Evolutionary conservation across 2,113 vertebrate species (phyloP).

Genomic region (Crotophaga sulcirostris): DNA sequence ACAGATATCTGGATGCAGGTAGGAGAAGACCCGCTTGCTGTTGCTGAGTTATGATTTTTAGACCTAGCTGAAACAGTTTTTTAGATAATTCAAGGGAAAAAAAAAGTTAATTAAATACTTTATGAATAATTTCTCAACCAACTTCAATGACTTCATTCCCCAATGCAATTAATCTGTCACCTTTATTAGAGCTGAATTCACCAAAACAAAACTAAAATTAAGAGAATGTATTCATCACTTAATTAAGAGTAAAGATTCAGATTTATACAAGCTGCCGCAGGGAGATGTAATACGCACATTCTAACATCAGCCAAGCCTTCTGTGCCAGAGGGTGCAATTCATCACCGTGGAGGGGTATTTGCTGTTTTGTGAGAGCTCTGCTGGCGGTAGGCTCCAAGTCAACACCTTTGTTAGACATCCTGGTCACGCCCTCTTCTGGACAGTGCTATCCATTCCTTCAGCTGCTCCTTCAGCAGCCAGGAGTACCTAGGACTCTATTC

Average conservation of each 20-base stretch:
- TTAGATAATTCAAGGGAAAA: background rate
- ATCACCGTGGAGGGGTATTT: background rate
- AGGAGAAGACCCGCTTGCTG: background rate
- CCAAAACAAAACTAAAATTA: slow-evolving; percentile 33
- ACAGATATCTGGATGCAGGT: background rate
- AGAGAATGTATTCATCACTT: background rate
- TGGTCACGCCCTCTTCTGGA: background rate
- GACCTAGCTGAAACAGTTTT: background rate
- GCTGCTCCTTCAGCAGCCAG: background rate
- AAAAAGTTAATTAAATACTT: background rate
- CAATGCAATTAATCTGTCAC: background rate
- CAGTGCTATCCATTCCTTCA: background rate
- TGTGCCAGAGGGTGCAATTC: background rate
- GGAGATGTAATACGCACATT: background rate
- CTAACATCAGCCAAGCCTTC: background rate
- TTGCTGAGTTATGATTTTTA: background rate
- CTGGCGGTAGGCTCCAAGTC: background rate
- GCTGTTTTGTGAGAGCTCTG: background rate
- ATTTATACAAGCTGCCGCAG: slow-evolving; percentile 9
- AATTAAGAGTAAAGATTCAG: background rate
- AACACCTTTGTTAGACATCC: background rate
- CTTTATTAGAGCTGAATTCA: slow-evolving; percentile 16
- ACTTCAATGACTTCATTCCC: background rate
- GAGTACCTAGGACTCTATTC: background rate
- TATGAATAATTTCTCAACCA: background rate